phyloP scores from a whole-genome alignment of 2,888 invertebrate genomes.

The Aelia acuminata region DNA sequence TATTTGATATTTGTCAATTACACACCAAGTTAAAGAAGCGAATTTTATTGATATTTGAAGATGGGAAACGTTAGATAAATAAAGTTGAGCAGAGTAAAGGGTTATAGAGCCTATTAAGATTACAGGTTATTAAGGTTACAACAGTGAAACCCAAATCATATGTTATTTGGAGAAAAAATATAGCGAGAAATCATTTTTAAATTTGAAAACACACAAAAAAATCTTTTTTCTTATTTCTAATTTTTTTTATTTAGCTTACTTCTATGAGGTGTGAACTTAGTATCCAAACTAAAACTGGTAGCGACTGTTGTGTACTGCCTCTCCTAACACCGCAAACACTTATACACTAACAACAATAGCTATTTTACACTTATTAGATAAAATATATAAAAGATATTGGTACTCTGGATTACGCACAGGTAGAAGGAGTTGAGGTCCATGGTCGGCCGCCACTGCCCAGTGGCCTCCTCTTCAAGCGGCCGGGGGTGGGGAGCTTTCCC shows the following conservation, averaged over 20 bases:
- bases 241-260: background rate
- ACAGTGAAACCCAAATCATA: too few species aligned
- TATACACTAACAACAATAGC: background rate
- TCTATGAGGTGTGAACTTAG: background rate
- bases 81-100: too few species aligned
- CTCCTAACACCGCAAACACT: background rate
- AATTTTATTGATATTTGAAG: too few species aligned
- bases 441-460: background rate
- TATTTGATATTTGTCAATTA: too few species aligned
- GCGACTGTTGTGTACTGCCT: background rate
- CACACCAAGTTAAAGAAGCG: too few species aligned
- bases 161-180: too few species aligned
- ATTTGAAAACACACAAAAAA: too few species aligned
- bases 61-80: too few species aligned
- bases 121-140: too few species aligned
- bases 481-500: background rate
- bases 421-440: constrained; percentile 55
- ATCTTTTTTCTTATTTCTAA: too few species aligned
- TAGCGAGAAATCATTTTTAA: too few species aligned
- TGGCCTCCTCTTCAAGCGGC: background rate
- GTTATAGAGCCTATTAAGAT: too few species aligned
- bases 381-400: background rate
- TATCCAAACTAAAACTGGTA: background rate
- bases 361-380: background rate
- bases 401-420: constrained; percentile 29